A percentile compares a stretch with the other conserved stretches of the same genome.
Conservation (phyloP, 2,113 vertebrate species). For the Oryctolagus cuniculus region mOryCun1.1 NC_091441.1:23968501-23969000, state of each 20-base stretch:
- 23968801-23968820: conserved; percentile 7
- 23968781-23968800: neutral
- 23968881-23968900: neutral
- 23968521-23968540: neutral
- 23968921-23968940: neutral
- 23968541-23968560: neutral
- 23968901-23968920: neutral
- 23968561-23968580: neutral
- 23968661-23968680: neutral
- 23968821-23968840: neutral
- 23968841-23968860: neutral
- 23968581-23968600: neutral
- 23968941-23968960: neutral
- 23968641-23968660: neutral
- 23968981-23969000: conserved; percentile 1
- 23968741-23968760: conserved; percentile 36
- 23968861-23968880: neutral
- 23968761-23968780: neutral
- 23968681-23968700: neutral
- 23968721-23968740: conserved; percentile 28
- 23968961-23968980: neutral
- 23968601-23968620: conserved; percentile 1
- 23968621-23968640: conserved; percentile 30
- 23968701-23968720: neutral
- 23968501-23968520: neutral